Conservation (phyloP, 2,888 invertebrate species). For the Dasysyrphus albostriatus region DNA sequence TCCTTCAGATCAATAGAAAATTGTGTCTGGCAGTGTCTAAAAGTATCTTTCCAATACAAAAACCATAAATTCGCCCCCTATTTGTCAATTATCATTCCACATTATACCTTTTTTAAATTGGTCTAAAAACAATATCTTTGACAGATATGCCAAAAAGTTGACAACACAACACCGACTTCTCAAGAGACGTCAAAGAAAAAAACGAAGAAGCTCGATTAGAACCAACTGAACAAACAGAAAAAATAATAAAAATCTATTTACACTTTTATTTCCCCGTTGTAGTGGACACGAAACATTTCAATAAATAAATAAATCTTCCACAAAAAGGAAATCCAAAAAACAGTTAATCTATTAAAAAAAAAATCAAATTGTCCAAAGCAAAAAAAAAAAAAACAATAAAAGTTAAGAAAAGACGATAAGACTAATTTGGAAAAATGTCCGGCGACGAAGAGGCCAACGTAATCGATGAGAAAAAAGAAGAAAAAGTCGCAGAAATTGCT, state of each 20-base stretch:
- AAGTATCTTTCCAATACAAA: neutral
- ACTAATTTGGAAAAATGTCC: constrained; percentile 77
- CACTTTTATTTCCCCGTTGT: constrained; percentile 7
- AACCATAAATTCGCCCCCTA: constrained; percentile 36
- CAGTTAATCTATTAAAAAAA: neutral
- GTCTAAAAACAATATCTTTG: constrained; percentile 46
- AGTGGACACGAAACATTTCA: constrained; percentile 28
- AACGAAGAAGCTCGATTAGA: constrained; percentile 8
- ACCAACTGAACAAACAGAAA: constrained; percentile 71
- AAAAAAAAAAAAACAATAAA: constrained; percentile 19
- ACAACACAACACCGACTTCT: constrained; percentile 78
- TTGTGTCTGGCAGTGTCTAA: neutral
- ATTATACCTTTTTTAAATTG: neutral
- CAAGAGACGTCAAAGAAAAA: constrained; percentile 43
- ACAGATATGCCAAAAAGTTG: constrained; percentile 76
- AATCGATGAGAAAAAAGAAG: constrained; percentile 78
- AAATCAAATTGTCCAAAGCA: constrained; percentile 16
- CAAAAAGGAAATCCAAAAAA: neutral
- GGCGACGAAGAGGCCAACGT: constrained; percentile 78
- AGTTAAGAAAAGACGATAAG: constrained; percentile 40
- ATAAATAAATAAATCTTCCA: constrained; percentile 21
- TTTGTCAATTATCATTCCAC: neutral
- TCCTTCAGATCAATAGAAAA: no score
- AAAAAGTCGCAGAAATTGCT: constrained; percentile 82
- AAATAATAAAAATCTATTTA: constrained; percentile 63